Evolutionary conservation across 2,888 invertebrate genomes (phyloP), one percentile per base, ranked within the genome.

Genomic region (Plutella xylostella): DNA sequence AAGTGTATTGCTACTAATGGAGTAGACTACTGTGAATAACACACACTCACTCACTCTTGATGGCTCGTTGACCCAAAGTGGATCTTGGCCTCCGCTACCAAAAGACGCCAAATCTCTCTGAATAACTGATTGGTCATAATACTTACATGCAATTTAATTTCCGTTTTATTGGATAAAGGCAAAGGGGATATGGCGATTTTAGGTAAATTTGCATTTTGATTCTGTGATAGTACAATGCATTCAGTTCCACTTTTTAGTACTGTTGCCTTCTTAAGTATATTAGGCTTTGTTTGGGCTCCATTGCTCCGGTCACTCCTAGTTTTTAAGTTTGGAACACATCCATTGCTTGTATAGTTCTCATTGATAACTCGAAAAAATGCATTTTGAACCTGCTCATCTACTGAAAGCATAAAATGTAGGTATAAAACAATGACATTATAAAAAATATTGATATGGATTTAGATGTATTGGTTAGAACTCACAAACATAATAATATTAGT

Each of bases 301-400:
- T 12, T 14, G 14, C 2, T 3, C 28, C n/a, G 3, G n/a, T 3
- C 3, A 12, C n/a, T 6, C 9, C 11, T 28, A 4, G 28, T 9
- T 28, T 2, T n/a, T 28, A 28, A 28, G 6, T 28, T 28, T 2
- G 19, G 21, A 14, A 19, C 19, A n/a, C 11, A 66, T 15, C 68
- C 69, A 28, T 62, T 60, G 14, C 55, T 58, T 39, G 45, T 20
- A 46, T 56, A 55, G 45, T 76, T 69, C 54, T 83, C 82, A 61
- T 83, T 83, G 1, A 74, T 68, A n/a, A 83, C 73, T 61, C 78
- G 79, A 45, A 71, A 80, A 50, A 68, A 73, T 3, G 73, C 60
- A 58, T 73, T 73, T 52, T 66, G 65, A 14, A 61, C 53, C 46
- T 61, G 58, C 45, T 58, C 58, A 51, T 65, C 69, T 14, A 50